Percentiles rank a stretch among this genome's conserved stretches.
Conservation (phyloP, 2,113 vertebrate species). For the Arenaria interpres region DNA sequence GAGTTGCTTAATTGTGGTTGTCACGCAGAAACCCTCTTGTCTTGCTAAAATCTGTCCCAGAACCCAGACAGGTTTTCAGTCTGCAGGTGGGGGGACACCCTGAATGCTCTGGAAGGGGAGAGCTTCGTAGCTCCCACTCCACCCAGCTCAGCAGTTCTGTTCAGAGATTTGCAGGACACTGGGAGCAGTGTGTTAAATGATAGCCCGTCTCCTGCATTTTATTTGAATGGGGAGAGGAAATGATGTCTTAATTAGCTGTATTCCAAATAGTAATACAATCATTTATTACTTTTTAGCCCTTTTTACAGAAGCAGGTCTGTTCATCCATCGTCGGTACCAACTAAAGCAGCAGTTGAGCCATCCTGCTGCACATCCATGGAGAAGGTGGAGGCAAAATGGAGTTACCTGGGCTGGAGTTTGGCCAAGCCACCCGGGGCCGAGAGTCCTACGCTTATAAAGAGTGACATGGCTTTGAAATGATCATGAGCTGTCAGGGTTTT, state of each 20-base stretch:
- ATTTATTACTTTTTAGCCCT: background rate
- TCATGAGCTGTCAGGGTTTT: rapidly evolving
- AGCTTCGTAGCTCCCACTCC: background rate
- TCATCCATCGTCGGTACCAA: rapidly evolving
- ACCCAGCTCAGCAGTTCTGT: background rate
- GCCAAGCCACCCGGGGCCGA: background rate
- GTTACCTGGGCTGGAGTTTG: background rate
- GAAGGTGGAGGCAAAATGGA: background rate
- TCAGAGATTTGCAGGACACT: background rate
- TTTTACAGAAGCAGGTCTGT: background rate
- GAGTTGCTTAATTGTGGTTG: background rate
- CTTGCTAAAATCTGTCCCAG: background rate
- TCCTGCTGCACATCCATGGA: rapidly evolving
- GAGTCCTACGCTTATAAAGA: background rate
- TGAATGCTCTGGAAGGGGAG: background rate
- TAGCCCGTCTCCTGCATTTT: background rate
- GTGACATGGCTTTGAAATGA: background rate
- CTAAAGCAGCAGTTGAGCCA: background rate
- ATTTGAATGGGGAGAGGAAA: background rate
- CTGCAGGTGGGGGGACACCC: too few relatives aligned
- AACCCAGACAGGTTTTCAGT: background rate
- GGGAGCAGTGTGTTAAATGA: background rate
- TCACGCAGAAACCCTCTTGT: background rate
- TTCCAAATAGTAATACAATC: rapidly evolving
- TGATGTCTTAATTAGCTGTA: background rate